Conservation (phyloP, 2,888 invertebrate species). For the Diarsia mendica region DNA sequence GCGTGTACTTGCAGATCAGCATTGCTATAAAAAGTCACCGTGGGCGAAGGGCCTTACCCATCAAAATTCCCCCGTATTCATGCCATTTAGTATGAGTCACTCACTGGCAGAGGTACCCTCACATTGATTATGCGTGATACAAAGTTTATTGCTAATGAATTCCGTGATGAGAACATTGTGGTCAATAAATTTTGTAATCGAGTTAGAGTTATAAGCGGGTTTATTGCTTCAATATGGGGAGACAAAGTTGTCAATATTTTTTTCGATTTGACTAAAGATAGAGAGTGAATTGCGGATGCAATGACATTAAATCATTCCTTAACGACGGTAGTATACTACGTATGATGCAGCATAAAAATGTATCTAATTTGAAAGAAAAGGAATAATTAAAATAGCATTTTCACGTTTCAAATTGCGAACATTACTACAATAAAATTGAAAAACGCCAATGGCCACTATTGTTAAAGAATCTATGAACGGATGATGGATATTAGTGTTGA, state of each 20-base stretch:
- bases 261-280: neutral
- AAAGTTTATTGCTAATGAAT: conserved; percentile 68
- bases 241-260: neutral
- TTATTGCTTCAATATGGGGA: conserved; percentile 45
- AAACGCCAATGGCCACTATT: too few species aligned
- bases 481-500: too few species aligned
- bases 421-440: too few species aligned
- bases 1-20: neutral
- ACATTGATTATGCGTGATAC: conserved; percentile 62
- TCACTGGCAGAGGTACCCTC: conserved; percentile 56
- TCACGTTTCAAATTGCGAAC: too few species aligned
- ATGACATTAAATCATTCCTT: neutral
- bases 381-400: too few species aligned
- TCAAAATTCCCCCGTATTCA: conserved; percentile 69
- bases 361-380: neutral
- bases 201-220: conserved; percentile 25
- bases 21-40: neutral
- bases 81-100: conserved; percentile 67
- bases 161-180: conserved; percentile 47
- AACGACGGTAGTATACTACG: neutral
- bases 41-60: conserved; percentile 28
- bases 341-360: neutral
- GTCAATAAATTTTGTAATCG: conserved; percentile 41
- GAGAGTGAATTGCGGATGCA: neutral
- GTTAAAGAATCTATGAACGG: too few species aligned